These are phyloP conservation scores for Eleginops maclovinus DNA, from an alignment of 2,113 vertebrate species.

Conservation along the genomic window DNA sequence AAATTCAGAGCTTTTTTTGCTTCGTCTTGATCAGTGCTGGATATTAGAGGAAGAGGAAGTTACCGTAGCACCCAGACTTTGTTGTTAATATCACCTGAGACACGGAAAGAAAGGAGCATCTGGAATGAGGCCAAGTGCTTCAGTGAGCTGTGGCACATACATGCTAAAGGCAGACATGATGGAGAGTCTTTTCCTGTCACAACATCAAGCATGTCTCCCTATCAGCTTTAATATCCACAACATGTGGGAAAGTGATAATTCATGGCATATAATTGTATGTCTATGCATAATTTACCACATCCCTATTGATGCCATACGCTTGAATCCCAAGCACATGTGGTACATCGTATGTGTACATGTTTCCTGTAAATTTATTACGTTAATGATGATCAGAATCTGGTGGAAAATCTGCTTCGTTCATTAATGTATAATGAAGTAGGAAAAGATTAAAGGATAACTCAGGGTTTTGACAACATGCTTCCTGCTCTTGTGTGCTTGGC, in stretches of 20 bases:
- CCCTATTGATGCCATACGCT: constrained; percentile 5
- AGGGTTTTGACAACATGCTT: not conserved
- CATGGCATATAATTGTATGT: constrained; percentile 40
- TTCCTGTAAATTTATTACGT: constrained; percentile 33
- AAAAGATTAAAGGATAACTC: constrained; percentile 13
- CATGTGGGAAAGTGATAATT: constrained; percentile 41
- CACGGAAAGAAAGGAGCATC: constrained; percentile 34
- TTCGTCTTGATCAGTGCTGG: constrained; percentile 62
- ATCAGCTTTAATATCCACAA: constrained; percentile 23
- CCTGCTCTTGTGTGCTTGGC: not conserved
- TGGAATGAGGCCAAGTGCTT: constrained; percentile 60
- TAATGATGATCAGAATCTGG: not conserved
- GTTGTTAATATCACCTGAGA: constrained; percentile 58
- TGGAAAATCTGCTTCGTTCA: constrained; percentile 29
- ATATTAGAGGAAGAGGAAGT: constrained; percentile 49
- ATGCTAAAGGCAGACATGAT: constrained; percentile 18
- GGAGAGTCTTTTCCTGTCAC: constrained; percentile 13
- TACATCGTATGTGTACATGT: constrained; percentile 17
- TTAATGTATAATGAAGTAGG: constrained; percentile 17
- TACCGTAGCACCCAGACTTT: constrained; percentile 24
- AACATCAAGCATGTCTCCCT: constrained; percentile 31
- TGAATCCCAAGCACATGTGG: constrained; percentile 11
- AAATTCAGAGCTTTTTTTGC: constrained; percentile 57
- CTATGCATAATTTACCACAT: constrained; percentile 44
- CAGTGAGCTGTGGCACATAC: constrained; percentile 37